Percentiles rank a stretch among this genome's conserved stretches.
Evolutionary conservation across 2,113 vertebrate species (phyloP).

Genomic region (Bombycilla garrulus): DNA sequence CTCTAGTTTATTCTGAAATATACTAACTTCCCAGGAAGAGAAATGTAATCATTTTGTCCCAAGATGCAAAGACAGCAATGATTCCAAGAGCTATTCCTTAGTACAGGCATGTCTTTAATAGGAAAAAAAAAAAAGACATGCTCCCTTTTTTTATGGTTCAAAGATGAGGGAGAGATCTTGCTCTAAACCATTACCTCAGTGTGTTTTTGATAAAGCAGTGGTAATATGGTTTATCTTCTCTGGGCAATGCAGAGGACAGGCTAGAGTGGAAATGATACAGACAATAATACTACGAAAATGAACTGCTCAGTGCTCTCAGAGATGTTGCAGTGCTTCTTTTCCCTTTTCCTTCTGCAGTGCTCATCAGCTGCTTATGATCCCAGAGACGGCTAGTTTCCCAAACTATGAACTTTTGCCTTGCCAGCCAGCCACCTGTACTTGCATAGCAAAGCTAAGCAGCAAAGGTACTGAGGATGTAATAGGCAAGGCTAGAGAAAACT

Average conservation of each 20-base stretch:
- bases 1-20: not conserved
- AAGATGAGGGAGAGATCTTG: not conserved
- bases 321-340: not conserved
- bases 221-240: not conserved
- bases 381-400: not conserved
- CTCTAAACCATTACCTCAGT: not conserved
- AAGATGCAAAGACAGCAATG: not conserved
- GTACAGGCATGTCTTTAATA: not conserved
- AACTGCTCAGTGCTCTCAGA: not conserved
- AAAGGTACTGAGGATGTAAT: not conserved
- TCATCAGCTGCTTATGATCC: not conserved
- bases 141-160: not conserved
- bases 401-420: not conserved
- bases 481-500: not conserved
- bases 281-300: not conserved
- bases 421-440: not conserved
- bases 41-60: not conserved
- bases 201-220: not conserved
- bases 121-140: not conserved
- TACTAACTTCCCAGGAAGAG: not conserved
- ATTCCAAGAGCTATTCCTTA: not conserved
- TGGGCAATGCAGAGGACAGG: not conserved
- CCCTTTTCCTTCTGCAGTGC: not conserved
- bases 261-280: not conserved
- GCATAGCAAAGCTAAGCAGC: not conserved